Conservation (phyloP, 1,140 invertebrate genomes). For the Anastrepha obliqua region DNA sequence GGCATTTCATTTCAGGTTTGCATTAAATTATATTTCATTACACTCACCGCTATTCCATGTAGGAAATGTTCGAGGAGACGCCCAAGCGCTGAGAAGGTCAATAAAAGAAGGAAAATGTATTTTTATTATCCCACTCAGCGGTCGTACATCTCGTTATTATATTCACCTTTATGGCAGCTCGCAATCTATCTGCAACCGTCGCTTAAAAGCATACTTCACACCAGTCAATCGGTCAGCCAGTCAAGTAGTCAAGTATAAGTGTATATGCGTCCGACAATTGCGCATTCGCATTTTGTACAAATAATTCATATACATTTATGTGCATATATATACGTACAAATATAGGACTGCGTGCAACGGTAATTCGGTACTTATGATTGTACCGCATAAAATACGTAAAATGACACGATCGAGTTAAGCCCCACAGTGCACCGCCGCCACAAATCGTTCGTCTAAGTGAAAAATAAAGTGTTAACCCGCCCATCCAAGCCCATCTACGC, state of each 20-base stretch:
- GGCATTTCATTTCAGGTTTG: neutral
- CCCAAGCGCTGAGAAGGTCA: too few relatives aligned
- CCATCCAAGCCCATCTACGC: neutral
- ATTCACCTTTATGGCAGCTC: conserved; percentile 18
- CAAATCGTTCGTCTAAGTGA: neutral
- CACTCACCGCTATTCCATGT: too few relatives aligned
- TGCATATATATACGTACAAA: neutral
- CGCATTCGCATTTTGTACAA: neutral
- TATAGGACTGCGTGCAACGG: neutral
- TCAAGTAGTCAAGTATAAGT: conserved; percentile 6
- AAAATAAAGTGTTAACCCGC: neutral
- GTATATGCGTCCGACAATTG: neutral
- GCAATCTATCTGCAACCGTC: neutral
- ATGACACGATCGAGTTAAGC: neutral
- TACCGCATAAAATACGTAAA: neutral
- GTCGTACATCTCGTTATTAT: neutral
- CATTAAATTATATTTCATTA: neutral
- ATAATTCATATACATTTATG: neutral
- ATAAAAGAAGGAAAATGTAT: conserved; percentile 3
- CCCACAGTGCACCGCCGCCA: neutral
- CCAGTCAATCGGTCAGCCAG: conserved; percentile 2
- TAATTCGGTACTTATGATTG: too few relatives aligned
- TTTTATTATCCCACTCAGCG: neutral
- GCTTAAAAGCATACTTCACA: neutral
- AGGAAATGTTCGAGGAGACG: too few relatives aligned